These are phyloP conservation scores for Lamellibrachia luymesi DNA, from an alignment of 1,140 invertebrate species.

Conservation along the genomic window DNA sequence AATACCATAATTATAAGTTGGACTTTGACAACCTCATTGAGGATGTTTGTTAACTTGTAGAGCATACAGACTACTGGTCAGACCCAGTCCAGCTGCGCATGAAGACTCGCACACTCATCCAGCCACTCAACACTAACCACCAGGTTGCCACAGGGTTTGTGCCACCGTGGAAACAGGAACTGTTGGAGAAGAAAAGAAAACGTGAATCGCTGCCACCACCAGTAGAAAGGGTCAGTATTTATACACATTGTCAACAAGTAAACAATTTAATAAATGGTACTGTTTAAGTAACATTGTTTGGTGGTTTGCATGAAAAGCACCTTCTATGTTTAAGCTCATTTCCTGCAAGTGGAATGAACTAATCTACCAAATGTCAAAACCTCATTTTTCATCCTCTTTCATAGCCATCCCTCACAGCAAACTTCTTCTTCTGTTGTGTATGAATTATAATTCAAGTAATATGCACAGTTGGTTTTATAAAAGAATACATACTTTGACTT, in stretches of 20 bases:
- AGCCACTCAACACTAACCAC: background rate
- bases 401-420: no score
- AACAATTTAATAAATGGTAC: background rate
- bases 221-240: background rate
- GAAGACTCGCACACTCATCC: background rate
- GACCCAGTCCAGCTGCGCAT: background rate
- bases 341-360: no score
- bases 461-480: no score
- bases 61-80: background rate
- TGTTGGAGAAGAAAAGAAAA: background rate
- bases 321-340: no score
- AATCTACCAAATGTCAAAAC: no score
- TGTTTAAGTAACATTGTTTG: no score
- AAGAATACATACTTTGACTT: no score
- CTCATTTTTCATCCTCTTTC: no score
- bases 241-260: background rate
- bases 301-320: no score
- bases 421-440: no score
- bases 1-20: background rate
- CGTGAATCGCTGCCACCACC: background rate
- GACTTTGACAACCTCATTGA: background rate
- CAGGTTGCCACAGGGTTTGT: background rate
- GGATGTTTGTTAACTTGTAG: background rate
- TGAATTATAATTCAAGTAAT: no score
- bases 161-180: background rate